Percentiles rank a stretch among this genome's conserved stretches.
phyloP scores from a whole-genome alignment of 2,888 invertebrate genomes.

The Dolichopus griseipennis region DNA sequence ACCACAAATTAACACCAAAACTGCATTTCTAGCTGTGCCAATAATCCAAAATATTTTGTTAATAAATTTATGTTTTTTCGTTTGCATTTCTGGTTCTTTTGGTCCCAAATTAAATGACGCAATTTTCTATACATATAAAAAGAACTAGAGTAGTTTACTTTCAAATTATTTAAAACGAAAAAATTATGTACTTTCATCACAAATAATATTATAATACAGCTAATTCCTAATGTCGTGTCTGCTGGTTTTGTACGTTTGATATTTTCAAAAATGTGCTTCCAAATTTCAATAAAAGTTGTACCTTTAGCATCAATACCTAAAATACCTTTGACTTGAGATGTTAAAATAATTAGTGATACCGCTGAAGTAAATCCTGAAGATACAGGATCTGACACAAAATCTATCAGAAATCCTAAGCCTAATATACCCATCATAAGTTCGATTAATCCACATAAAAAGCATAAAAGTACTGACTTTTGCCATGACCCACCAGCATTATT shows the following conservation, averaged over 20 bases:
- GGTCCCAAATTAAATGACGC: slow-evolving; percentile 57
- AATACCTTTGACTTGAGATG: slow-evolving; percentile 79
- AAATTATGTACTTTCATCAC: slow-evolving; percentile 57
- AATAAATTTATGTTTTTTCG: slow-evolving; percentile 49
- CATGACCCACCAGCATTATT: slow-evolving; percentile 60
- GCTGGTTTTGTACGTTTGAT: slow-evolving; percentile 56
- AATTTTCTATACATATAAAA: slow-evolving; percentile 47
- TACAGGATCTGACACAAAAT: slow-evolving; percentile 84
- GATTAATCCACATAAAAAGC: slow-evolving; percentile 64
- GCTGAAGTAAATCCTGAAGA: slow-evolving; percentile 85
- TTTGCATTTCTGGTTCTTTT: slow-evolving; percentile 45
- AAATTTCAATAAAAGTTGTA: slow-evolving; percentile 67
- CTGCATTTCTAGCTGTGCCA: slow-evolving; percentile 74
- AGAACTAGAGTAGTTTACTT: background rate
- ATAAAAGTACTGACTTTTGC: slow-evolving; percentile 58
- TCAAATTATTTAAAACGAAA: background rate
- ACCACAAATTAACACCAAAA: slow-evolving; percentile 69
- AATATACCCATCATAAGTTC: slow-evolving; percentile 73
- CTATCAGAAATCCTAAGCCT: slow-evolving; percentile 76
- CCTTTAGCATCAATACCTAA: slow-evolving; percentile 65
- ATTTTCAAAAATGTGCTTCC: slow-evolving; percentile 61
- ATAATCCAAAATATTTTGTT: slow-evolving; percentile 66
- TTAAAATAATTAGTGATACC: slow-evolving; percentile 77
- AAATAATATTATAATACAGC: slow-evolving; percentile 65
- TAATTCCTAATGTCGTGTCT: slow-evolving; percentile 67